Evolutionary conservation across 2,888 invertebrate species (phyloP).

Genomic region (Xanthia icteritia): DNA sequence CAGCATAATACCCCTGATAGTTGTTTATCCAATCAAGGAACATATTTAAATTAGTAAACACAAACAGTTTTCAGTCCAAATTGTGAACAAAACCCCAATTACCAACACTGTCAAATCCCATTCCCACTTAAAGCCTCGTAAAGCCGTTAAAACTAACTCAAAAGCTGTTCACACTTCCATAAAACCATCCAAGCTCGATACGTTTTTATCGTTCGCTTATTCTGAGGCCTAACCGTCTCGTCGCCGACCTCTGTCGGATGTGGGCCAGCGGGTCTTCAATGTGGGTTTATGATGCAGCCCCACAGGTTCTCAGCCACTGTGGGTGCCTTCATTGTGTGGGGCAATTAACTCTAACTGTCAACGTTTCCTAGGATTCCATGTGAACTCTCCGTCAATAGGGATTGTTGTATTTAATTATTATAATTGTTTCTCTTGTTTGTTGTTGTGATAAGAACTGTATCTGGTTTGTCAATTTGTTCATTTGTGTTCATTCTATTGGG

Average conservation of each 20-base stretch:
- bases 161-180: slow-evolving; percentile 48
- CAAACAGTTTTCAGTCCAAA: not conserved
- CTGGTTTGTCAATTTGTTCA: slow-evolving; percentile 22
- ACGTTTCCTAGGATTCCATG: slow-evolving; percentile 80
- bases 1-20: not conserved
- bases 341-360: slow-evolving; percentile 82
- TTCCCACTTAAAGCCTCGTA: slow-evolving; percentile 2
- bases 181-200: slow-evolving; percentile 32
- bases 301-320: slow-evolving; percentile 78
- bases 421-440: slow-evolving; percentile 62
- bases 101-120: not conserved
- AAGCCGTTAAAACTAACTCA: slow-evolving; percentile 34
- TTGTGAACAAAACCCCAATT: slow-evolving; percentile 4
- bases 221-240: slow-evolving; percentile 62
- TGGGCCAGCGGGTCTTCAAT: slow-evolving; percentile 85
- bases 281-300: slow-evolving; percentile 83
- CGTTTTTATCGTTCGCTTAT: slow-evolving; percentile 64
- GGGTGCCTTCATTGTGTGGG: slow-evolving; percentile 79
- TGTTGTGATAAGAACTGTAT: slow-evolving; percentile 58
- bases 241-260: slow-evolving; percentile 68
- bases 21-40: not conserved
- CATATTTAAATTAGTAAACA: not conserved
- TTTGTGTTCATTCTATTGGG: slow-evolving; percentile 4
- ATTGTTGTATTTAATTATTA: slow-evolving; percentile 71
- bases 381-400: slow-evolving; percentile 72